Evolutionary conservation across 2,113 vertebrate genomes (phyloP), one percentile per base, ranked within the genome.

Genomic region (Brachyhypopomus gauderio): DNA sequence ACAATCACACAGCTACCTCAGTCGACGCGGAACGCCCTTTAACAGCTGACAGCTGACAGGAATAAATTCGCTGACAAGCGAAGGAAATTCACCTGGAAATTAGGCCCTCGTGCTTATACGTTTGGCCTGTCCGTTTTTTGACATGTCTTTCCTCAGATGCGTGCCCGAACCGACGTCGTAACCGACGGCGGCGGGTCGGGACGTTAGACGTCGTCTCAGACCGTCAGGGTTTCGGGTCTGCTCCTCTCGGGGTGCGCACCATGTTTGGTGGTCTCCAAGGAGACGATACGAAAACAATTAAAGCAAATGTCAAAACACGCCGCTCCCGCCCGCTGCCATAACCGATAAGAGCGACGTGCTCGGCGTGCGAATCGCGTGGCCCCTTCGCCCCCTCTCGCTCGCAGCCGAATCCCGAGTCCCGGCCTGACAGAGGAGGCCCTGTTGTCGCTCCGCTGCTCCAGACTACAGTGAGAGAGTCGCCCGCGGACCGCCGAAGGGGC

Each of bases 221-320:
- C 2, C 34, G 3, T 20, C 34, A 38, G 20, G 8, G 34, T 19
- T 38, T 36, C 2, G 19, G 41, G 0, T 38, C 36, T 17, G 34
- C 64, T 36, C 9, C 6, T n/a, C 64, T 36, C n/a, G 3, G 66
- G n/a, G 34, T 30, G 30, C 30, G 30, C 17, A 7, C 30, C 34
- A 34, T 12, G 66, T 41, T 20, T 70, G 66, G 20, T 41, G 36
- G 66, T 70, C 66, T 70, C 66, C 20, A 70, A 22, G 66, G 36
- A 70, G 66, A 70, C 34, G 20, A 70, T 17, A 20, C 66, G 12
- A 41, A 70, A 70, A 70, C 66, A 70, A 70, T 70, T 70, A 70
- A 70, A 70, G 66, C 34, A 41, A 41, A 70, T 70, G 66, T 70
- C 66, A 70, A 41, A 70, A 41, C 66, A 41, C 11, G 66, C 20